These are phyloP conservation scores for Corythaeola cristata DNA, from an alignment of 2,113 vertebrate genomes.

Conservation along the genomic window DNA sequence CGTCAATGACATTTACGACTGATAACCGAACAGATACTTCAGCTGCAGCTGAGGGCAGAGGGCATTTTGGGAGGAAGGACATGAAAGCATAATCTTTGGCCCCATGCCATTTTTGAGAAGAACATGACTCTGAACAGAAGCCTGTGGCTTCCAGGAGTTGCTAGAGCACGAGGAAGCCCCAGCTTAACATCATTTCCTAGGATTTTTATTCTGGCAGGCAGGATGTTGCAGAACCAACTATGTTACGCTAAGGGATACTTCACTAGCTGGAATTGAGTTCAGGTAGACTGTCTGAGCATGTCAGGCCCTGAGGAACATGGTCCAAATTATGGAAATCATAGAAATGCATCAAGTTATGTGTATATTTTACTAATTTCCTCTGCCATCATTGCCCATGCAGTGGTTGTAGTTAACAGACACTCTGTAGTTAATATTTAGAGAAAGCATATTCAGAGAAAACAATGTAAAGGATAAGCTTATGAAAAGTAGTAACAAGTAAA, in stretches of 20 bases:
- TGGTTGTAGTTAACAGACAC: background rate
- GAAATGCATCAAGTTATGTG: background rate
- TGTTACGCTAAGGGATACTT: background rate
- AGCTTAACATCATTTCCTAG: background rate
- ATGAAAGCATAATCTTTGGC: background rate
- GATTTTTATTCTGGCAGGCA: background rate
- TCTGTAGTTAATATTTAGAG: background rate
- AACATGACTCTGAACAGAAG: background rate
- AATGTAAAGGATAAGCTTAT: background rate
- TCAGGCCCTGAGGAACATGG: background rate
- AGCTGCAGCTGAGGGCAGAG: background rate
- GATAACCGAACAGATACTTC: background rate
- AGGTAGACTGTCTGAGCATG: background rate
- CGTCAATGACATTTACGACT: background rate
- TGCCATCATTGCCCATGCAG: background rate
- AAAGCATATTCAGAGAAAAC: background rate
- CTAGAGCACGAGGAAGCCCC: background rate
- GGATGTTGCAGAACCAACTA: background rate
- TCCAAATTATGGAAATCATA: background rate
- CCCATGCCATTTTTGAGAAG: background rate
- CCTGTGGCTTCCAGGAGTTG: background rate
- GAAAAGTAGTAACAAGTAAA: background rate
- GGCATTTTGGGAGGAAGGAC: background rate
- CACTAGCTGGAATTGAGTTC: background rate
- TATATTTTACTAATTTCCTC: background rate